A percentile compares a stretch with the other conserved stretches of the same genome.
Evolutionary conservation across 2,888 invertebrate genomes (phyloP).

Genomic region (Agrochola lota): DNA sequence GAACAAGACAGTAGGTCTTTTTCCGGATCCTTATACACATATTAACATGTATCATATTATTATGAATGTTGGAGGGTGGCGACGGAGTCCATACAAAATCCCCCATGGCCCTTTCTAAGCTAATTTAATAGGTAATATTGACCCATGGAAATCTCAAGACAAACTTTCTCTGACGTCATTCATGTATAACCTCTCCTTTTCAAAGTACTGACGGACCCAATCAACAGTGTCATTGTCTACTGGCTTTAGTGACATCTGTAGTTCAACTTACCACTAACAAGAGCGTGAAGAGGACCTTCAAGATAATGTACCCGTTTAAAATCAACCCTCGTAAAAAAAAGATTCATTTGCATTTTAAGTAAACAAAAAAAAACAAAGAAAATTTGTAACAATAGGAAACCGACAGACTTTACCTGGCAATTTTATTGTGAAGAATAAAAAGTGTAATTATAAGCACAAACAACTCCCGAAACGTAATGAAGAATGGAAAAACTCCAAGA

Average conservation of each 20-base stretch:
- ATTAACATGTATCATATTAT: too few relatives aligned
- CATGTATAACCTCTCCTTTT: slow-evolving; percentile 5
- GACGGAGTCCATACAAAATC: too few relatives aligned
- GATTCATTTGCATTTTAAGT: slow-evolving; percentile 28
- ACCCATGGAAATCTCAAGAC: neutral
- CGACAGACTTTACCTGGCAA: slow-evolving; percentile 36
- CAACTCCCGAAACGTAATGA: slow-evolving; percentile 52
- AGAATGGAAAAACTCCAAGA: slow-evolving; percentile 46
- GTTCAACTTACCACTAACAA: slow-evolving; percentile 13
- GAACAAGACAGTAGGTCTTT: too few relatives aligned
- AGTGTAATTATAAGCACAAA: slow-evolving; percentile 63
- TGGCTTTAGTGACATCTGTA: neutral
- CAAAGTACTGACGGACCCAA: neutral
- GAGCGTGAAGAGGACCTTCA: slow-evolving; percentile 11
- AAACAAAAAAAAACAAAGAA: slow-evolving; percentile 38
- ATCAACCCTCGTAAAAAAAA: neutral
- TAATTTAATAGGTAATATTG: neutral
- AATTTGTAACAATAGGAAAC: slow-evolving; percentile 57
- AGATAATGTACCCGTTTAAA: slow-evolving; percentile 8
- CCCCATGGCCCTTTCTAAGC: too few relatives aligned
- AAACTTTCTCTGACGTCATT: neutral
- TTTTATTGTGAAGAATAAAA: slow-evolving; percentile 60
- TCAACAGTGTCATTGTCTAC: slow-evolving; percentile 1
- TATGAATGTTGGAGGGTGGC: too few relatives aligned
- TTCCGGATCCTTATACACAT: too few relatives aligned